A percentile compares a stretch with the other conserved stretches of the same genome.
Evolutionary conservation across 2,113 vertebrate genomes (phyloP).

Genomic region (Psittacara wagleri): DNA sequence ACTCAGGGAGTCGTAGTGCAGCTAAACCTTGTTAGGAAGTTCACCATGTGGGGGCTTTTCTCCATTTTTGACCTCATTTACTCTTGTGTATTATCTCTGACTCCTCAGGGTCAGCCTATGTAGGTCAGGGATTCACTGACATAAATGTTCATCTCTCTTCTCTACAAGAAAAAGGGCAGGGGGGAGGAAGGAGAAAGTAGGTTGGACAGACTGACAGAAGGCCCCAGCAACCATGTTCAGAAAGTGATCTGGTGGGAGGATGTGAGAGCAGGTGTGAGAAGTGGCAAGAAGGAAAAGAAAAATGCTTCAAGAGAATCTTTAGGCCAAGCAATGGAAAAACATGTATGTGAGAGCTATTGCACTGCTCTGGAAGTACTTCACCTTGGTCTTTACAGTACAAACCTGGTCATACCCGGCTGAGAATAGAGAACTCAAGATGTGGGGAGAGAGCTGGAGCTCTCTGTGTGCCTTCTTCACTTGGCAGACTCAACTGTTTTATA

Average conservation of each 20-base stretch:
- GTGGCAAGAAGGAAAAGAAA: not conserved
- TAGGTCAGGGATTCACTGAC: constrained; percentile 70
- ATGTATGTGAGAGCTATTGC: accelerated
- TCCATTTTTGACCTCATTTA: constrained; percentile 57
- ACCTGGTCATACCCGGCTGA: not conserved
- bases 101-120: constrained; percentile 62
- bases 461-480: not conserved
- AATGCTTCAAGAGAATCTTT: not conserved
- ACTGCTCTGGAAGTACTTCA: not conserved
- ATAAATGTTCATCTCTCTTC: constrained; percentile 48
- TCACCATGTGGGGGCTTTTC: not conserved
- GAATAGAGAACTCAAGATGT: not conserved
- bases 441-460: not conserved
- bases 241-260: not conserved
- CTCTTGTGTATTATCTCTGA: constrained; percentile 62
- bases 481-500: not conserved
- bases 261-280: not conserved
- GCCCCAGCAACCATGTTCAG: not conserved
- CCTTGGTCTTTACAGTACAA: not conserved
- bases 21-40: not conserved
- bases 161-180: not conserved
- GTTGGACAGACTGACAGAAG: constrained; percentile 18
- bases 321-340: not conserved
- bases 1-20: not conserved
- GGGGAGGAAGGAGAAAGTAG: constrained; percentile 36